Evolutionary conservation across 30 jellyfish, hydroid and myxozoan species (phyloP).

Genomic region (Hydractinia echinata): DNA sequence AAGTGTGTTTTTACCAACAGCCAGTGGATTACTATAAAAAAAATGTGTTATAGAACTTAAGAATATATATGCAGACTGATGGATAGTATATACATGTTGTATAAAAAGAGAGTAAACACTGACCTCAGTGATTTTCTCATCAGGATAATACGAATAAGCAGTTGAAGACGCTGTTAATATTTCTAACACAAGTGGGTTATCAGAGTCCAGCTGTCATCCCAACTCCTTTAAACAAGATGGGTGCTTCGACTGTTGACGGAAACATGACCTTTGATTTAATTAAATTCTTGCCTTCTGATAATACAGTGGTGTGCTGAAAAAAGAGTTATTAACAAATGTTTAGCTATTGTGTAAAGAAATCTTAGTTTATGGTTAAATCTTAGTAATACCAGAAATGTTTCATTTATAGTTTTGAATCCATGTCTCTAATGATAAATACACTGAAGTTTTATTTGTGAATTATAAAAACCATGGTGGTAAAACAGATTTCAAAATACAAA

Average conservation of each 20-base stretch:
- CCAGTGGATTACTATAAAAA: constrained; percentile 73
- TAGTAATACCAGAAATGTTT: neutral
- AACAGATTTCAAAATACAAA: too few species aligned
- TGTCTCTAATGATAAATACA: too few species aligned
- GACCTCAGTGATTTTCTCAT: constrained; percentile 75
- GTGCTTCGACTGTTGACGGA: constrained; percentile 41
- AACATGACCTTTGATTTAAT: constrained; percentile 64
- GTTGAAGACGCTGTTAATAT: constrained; percentile 87
- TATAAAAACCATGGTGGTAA: too few species aligned
- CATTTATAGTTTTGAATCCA: too few species aligned
- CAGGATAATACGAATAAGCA: constrained; percentile 85
- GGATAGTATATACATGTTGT: neutral
- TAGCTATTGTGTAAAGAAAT: too few species aligned
- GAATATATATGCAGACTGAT: neutral
- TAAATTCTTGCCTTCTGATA: constrained; percentile 60
- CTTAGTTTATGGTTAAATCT: too few species aligned
- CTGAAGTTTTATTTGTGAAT: too few species aligned
- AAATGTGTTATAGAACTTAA: neutral
- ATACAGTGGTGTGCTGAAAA: constrained; percentile 56
- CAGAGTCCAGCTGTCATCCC: constrained; percentile 89
- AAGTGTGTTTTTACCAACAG: constrained; percentile 87
- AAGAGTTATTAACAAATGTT: neutral
- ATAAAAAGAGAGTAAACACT: neutral
- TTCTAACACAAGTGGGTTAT: constrained; percentile 78
- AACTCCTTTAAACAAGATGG: constrained; percentile 76